Evolutionary conservation across 2,888 invertebrate genomes (phyloP), one percentile per base, ranked within the genome.

Genomic region (Habrosyne pyritoides): DNA sequence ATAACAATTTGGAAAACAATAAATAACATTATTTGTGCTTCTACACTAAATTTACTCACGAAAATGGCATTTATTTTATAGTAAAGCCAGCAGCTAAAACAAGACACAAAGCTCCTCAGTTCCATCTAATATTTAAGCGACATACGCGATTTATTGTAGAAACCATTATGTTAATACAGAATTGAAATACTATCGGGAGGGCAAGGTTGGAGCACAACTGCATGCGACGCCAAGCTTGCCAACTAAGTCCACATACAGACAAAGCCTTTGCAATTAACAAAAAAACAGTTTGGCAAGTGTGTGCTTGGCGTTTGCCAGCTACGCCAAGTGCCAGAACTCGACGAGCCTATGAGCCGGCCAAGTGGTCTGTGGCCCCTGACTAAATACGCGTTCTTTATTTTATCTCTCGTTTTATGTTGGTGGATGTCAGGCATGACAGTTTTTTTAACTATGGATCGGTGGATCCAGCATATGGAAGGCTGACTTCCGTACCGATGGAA

Each of bases 181-280:
- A 42, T n/a, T 42, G 42, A 42, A 42, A 33, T 33, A 33, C n/a
- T 33, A 33, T 33, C 33, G n/a, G 33, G 5, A 6, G 33, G n/a
- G 33, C 33, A 33, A 33, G 33, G 33, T 33, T 33, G 33, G 42
- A 42, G 42, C 8, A 18, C 42, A 7, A 42, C 18, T 18, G 42
- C 42, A 42, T 42, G 42, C 42, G 18, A 18, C 42, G 42, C 2
- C 42, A 42, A 42, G 42, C 42, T 42, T 42, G 42, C 42, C 42
- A 42, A 42, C 42, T 33, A 8, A 18, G 18, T 42, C 42, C 42
- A 48, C 24, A 24, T 24, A 2, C 48, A 24, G 24, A 24, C 65
- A 67, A 67, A 71, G 63, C 61, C 69, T 55, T 62, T 63, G 64
- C 71, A 71, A 71, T 69, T 71, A 69, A 65, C 61, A 68, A 71